phyloP scores from a whole-genome alignment of 2,888 invertebrate genomes.

The Nomada flava region DNA sequence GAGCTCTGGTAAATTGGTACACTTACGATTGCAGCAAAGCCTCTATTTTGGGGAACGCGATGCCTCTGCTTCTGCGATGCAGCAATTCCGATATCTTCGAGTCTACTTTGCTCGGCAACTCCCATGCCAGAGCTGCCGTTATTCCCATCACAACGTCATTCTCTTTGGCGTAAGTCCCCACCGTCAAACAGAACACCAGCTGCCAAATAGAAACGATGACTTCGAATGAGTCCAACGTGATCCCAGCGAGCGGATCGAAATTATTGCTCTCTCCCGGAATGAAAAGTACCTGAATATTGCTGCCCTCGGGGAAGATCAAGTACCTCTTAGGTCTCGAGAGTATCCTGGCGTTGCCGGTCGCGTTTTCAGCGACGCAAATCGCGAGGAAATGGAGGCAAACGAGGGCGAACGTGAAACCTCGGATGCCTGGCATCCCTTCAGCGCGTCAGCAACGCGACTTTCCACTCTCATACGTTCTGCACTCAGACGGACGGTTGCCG shows the following conservation, averaged over 20 bases:
- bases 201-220: slow-evolving; percentile 55
- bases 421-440: slow-evolving; percentile 54
- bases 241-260: not conserved
- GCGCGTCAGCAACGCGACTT: not conserved
- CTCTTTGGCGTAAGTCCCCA: slow-evolving; percentile 85
- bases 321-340: slow-evolving; percentile 86
- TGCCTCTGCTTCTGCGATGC: slow-evolving; percentile 87
- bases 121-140: slow-evolving; percentile 92
- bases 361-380: slow-evolving; percentile 26
- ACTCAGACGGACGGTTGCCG: not conserved
- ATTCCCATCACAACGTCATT: slow-evolving; percentile 89
- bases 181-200: slow-evolving; percentile 87
- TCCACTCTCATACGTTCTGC: slow-evolving; percentile 18
- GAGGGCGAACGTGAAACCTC: slow-evolving; percentile 41
- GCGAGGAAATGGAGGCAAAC: slow-evolving; percentile 57
- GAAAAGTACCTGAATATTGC: slow-evolving; percentile 85
- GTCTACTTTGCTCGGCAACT: slow-evolving; percentile 86
- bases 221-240: not conserved
- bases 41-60: slow-evolving; percentile 87
- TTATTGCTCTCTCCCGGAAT: not conserved
- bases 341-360: slow-evolving; percentile 48
- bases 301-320: slow-evolving; percentile 87
- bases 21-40: slow-evolving; percentile 88
- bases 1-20: slow-evolving; percentile 9
- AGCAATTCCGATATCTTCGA: slow-evolving; percentile 80